Evolutionary conservation across 2,888 invertebrate genomes (phyloP).

Genomic region (Oeneis ivallda): DNA sequence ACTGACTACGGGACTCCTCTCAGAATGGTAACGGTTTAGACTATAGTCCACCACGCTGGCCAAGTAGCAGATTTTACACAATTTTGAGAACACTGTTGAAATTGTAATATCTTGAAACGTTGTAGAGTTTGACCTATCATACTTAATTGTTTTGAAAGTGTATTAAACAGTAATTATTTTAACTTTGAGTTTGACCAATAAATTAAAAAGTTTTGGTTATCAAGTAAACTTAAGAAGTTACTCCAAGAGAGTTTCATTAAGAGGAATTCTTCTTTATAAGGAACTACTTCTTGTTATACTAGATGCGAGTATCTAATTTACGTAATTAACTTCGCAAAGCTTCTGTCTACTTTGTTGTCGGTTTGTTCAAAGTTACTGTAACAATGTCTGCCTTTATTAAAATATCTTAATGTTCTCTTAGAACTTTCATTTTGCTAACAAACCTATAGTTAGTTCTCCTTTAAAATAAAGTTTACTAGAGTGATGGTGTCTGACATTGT

Average conservation of each 20-base stretch:
- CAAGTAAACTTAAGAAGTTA: background rate
- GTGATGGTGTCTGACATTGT: background rate
- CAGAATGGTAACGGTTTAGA: too few relatives aligned
- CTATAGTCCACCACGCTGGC: too few relatives aligned
- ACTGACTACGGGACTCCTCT: too few relatives aligned
- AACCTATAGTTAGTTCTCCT: background rate
- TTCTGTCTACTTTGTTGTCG: slow-evolving; percentile 9
- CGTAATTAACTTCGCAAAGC: slow-evolving; percentile 17
- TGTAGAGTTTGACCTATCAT: background rate
- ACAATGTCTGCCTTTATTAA: background rate
- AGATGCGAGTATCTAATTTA: background rate
- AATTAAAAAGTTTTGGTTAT: background rate
- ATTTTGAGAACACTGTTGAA: too few relatives aligned
- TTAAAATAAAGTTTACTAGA: background rate
- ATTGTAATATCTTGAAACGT: background rate
- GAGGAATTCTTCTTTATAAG: background rate
- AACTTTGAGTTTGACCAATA: too few relatives aligned
- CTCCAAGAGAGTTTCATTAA: background rate
- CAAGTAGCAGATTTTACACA: too few relatives aligned
- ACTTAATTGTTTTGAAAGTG: too few relatives aligned
- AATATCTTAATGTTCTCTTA: background rate
- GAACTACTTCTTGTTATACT: slow-evolving; percentile 2
- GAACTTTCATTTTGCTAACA: slow-evolving; percentile 1
- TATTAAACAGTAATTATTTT: too few relatives aligned
- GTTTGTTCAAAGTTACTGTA: slow-evolving; percentile 18